Conservation (phyloP, 1,140 invertebrate species). For the Heterodera schachtii region DNA sequence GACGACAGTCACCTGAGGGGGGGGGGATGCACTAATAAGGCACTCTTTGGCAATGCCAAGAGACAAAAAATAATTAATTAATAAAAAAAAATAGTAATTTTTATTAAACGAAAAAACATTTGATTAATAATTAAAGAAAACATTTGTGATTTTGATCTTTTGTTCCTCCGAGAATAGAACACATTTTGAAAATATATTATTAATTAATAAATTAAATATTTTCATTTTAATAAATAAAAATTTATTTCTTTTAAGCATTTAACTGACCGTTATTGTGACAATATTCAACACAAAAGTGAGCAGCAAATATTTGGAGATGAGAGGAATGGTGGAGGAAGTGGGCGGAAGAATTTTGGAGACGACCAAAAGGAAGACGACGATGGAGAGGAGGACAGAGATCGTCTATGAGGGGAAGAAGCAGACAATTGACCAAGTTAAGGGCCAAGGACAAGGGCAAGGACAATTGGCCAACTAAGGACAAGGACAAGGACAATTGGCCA, state of each 20-base stretch:
- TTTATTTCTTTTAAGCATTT: neutral
- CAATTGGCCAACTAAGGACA: too few species aligned
- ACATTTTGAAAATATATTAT: too few species aligned
- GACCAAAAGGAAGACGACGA: constrained; percentile 96
- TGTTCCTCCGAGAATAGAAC: too few species aligned
- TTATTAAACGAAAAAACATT: too few species aligned
- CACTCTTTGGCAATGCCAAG: too few species aligned
- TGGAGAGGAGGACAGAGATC: constrained; percentile 81
- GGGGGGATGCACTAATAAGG: neutral
- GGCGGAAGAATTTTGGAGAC: constrained; percentile 98
- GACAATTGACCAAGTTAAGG: neutral
- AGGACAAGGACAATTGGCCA: too few species aligned
- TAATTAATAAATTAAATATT: neutral
- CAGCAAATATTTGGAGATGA: constrained; percentile 96
- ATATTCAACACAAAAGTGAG: constrained; percentile 99
- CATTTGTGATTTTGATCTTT: too few species aligned
- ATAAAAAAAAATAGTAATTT: too few species aligned
- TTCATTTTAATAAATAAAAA: constrained; percentile 4
- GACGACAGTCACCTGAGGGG: constrained; percentile 81
- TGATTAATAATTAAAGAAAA: too few species aligned
- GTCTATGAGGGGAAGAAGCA: constrained; percentile 36
- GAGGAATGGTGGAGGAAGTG: constrained; percentile 87
- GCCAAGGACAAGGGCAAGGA: too few species aligned
- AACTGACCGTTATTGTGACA: constrained; percentile 77
- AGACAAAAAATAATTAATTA: too few species aligned